These are phyloP conservation scores for Euphysa ruthae DNA, from an alignment of 30 jellyfish, hydroid and myxozoan genomes.

Conservation along the genomic window DNA sequence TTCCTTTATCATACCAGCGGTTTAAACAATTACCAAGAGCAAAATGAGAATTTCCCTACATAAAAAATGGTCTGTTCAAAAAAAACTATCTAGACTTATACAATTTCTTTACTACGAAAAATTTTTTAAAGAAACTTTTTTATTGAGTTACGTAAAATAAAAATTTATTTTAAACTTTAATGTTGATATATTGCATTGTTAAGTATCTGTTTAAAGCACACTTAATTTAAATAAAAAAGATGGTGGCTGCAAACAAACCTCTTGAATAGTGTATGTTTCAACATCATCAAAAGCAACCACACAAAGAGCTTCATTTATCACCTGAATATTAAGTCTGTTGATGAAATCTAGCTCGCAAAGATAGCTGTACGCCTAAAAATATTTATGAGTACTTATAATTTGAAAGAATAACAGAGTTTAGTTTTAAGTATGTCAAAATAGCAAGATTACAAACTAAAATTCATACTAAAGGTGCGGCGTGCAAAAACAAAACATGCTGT, in stretches of 20 bases:
- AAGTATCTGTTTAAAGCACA: too few relatives aligned
- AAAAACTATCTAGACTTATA: too few relatives aligned
- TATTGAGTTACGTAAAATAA: too few relatives aligned
- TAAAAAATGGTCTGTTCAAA: neutral
- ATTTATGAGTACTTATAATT: neutral
- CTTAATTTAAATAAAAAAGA: neutral
- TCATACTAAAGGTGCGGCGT: too few relatives aligned
- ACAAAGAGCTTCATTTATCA: constrained; percentile 38
- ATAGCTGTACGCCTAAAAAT: constrained; percentile 45
- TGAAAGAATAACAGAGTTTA: too few relatives aligned
- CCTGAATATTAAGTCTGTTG: constrained; percentile 32
- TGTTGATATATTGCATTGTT: too few relatives aligned
- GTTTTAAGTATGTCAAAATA: too few relatives aligned
- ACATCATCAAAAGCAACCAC: constrained; percentile 49
- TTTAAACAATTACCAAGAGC: constrained; percentile 52
- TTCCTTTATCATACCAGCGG: constrained; percentile 85
- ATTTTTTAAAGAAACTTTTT: too few relatives aligned
- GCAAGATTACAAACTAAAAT: too few relatives aligned
- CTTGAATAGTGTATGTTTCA: constrained; percentile 30
- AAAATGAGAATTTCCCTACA: constrained; percentile 29
- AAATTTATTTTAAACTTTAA: neutral
- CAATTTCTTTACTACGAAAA: too few relatives aligned
- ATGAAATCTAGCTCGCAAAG: constrained; percentile 48
- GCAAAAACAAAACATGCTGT: too few relatives aligned
- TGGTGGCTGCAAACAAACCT: constrained; percentile 15